A percentile compares a stretch with the other conserved stretches of the same genome.
phyloP scores from a whole-genome alignment of 2,888 invertebrate genomes.

The Amblyjoppa proteus region DNA sequence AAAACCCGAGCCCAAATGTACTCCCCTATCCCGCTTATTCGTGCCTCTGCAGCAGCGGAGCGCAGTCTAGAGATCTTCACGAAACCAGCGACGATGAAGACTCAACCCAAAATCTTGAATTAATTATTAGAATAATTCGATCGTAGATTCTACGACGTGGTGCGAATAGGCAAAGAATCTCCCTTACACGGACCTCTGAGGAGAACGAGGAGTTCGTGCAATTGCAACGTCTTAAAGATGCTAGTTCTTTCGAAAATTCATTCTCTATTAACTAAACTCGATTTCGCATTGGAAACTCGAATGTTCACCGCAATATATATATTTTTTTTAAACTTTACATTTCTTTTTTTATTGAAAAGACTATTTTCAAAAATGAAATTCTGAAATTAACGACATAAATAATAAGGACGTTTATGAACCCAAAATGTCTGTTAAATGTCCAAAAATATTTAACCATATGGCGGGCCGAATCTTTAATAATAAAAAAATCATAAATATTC shows the following conservation, averaged over 20 bases:
- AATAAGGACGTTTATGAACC: too few species aligned
- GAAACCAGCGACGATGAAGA: constrained; percentile 30
- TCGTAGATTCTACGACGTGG: neutral
- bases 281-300: neutral
- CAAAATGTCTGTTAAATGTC: too few species aligned
- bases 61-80: constrained; percentile 16
- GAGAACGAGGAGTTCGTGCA: neutral
- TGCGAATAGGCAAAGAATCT: constrained; percentile 14
- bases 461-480: too few species aligned
- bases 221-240: neutral
- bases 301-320: too few species aligned
- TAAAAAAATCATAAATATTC: too few species aligned
- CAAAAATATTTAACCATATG: too few species aligned
- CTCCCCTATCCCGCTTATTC: constrained; percentile 33
- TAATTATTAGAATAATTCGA: constrained; percentile 42
- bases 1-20: constrained; percentile 54
- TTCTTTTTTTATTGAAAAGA: too few species aligned
- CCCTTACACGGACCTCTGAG: constrained; percentile 2
- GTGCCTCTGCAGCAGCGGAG: constrained; percentile 13
- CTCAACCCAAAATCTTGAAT: constrained; percentile 43
- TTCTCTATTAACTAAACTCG: neutral
- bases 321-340: too few species aligned
- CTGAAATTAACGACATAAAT: too few species aligned
- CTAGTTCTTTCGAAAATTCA: neutral
- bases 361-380: too few species aligned